Evolutionary conservation across 2,113 vertebrate genomes (phyloP), one percentile per base, ranked within the genome.

Genomic region (Megalops atlanticus): DNA sequence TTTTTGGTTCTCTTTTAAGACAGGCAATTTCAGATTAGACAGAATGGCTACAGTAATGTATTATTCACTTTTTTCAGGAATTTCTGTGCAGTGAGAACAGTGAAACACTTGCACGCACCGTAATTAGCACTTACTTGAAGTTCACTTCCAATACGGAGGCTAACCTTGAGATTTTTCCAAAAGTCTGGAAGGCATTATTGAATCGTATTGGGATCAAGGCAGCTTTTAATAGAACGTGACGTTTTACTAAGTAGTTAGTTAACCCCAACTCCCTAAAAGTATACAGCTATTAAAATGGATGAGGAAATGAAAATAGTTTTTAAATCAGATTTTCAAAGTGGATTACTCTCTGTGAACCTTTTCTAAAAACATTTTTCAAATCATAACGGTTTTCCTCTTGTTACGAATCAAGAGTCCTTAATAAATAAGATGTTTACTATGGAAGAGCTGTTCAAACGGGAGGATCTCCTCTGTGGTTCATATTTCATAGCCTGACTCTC

Each of bases 21-120:
- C 89, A 90, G 88, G 88, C 86, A 87, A 82, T 91, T 91, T 88
- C 76, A 89, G 88, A 90, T 90, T 86, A 91, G 88, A 89, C 90
- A 83, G 81, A 85, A 83, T 81, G 90, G 84, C 89, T 89, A 85
- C 90, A 88, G 84, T 81, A 78, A n/a, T 76, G 86, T 83, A 81
- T 87, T 85, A 84, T 84, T 84, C 86, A 15, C 49, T 84, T 73
- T n/a, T 80, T 82, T 87, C 84, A 89, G 90, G 88, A 91, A 91
- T 89, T 84, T 85, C 75, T 83, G 76, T 71, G 80, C 73, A 80
- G 81, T 72, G 84, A 87, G 85, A 85, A 84, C 70, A 80, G 77
- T 45, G 69, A 80, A 84, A 82, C 77, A 82, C 83, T 86, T 80
- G 83, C 89, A 89, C 82, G 81, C 85, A 82, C 81, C 64, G 80